Base-by-base conservation (phyloP, 35 echinoderm and acorn worm species). In the Apostichopus japonicus region DNA sequence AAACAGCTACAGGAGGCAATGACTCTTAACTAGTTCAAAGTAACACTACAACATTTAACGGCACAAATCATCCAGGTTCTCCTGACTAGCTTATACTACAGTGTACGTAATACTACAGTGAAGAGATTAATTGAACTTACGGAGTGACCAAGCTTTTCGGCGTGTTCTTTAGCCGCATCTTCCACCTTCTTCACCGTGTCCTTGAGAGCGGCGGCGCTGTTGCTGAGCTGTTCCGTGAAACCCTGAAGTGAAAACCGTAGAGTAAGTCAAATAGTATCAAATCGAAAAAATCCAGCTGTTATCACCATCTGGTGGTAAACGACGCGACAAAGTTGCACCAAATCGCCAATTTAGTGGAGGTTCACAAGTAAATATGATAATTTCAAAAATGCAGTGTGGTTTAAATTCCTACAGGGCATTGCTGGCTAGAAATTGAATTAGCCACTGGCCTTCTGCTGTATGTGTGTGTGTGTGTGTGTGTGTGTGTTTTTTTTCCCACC, bases 61-160 rank as follows among this genome's bases (percentile, higher is more conserved):
- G 57, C 13, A 61, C 57, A 61, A 10, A 61, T 61, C 0, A 10
- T 61, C 7, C 2, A 61, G 7, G 8, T 1, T 10, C 57, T 61
- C 57, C 57, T 13, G 13, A 13, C 7, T 10, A 61, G 57, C 7
- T 13, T 13, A 61, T 13, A 61, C 57, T 61, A 10, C 13, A 13
- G 57, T 61, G 57, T 61, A 61, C 13, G 13, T 61, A 61, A 8
- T 61, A 61, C 57, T 10, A 61, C 57, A 61, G 57, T 61, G 13
- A 61, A 61, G 57, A 61, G 7, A 61, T 61, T 61, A 61, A 8
- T 8, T 61, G 57, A 53, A 70, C 90, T 98, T 89, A 98, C 97
- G 71, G 93, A 93, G 89, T 98, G 97, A 17, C 97, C 97, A 13
- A 98, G 93, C 93, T 98, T 94, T 63, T 98, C 97, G 15, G 97